These are phyloP conservation scores for Tetraneura akinire DNA, from an alignment of 1,140 invertebrate genomes.

Conservation along the genomic window DNA sequence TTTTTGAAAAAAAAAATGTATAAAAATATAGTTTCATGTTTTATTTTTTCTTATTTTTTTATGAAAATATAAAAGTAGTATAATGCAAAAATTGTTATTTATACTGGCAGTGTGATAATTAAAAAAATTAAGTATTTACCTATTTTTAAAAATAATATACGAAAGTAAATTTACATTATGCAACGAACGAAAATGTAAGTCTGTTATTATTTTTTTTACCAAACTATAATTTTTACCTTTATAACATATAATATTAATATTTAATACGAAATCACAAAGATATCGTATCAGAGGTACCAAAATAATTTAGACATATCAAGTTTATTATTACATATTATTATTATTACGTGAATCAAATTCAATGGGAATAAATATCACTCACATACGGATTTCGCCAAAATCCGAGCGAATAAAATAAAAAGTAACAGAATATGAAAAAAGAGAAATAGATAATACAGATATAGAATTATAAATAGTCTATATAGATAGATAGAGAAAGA, in stretches of 20 bases:
- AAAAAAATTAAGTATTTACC: constrained; percentile 49
- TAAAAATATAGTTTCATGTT: constrained; percentile 39
- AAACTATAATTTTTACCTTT: constrained; percentile 17
- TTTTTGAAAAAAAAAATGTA: constrained; percentile 36
- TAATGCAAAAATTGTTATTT: constrained; percentile 47
- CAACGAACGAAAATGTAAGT: constrained; percentile 15
- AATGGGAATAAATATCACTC: not conserved
- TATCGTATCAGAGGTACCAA: constrained; percentile 29
- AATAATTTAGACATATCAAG: constrained; percentile 29
- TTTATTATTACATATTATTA: not conserved
- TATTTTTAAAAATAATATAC: constrained; percentile 42
- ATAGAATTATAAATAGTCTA: too few relatives aligned
- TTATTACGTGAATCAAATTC: not conserved
- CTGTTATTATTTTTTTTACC: not conserved
- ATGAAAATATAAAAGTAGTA: constrained; percentile 52
- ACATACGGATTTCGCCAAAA: not conserved
- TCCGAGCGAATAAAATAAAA: not conserved
- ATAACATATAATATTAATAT: constrained; percentile 3
- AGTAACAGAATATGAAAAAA: too few relatives aligned
- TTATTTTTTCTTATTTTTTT: constrained; percentile 42
- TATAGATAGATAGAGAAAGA: not conserved
- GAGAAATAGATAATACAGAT: too few relatives aligned
- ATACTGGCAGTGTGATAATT: constrained; percentile 46
- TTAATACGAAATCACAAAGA: constrained; percentile 39
- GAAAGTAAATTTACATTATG: constrained; percentile 29